phyloP scores from a whole-genome alignment of 2,797 vertebrate genomes.

The Knipowitschia caucasica region DNA sequence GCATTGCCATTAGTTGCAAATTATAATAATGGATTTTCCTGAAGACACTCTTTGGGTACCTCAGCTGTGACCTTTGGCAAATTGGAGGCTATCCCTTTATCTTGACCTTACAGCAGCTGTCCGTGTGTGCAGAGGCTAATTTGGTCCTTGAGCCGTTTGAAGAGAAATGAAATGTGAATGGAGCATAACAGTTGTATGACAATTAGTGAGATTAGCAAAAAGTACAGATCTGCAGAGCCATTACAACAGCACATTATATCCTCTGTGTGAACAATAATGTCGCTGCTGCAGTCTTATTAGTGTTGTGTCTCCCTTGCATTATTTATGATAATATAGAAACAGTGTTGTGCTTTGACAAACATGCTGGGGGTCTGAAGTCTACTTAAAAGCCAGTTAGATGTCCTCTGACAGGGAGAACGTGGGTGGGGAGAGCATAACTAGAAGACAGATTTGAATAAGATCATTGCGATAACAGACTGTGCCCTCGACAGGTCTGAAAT shows the following conservation, averaged over 20 bases:
- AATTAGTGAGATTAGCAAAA: constrained; percentile 10
- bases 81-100: constrained; percentile 50
- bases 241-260: constrained; percentile 7
- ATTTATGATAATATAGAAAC: constrained; percentile 54
- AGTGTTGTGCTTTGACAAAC: constrained; percentile 31
- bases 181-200: constrained; percentile 7
- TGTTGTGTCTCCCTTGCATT: constrained; percentile 52
- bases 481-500: neutral
- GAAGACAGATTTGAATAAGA: constrained; percentile 14
- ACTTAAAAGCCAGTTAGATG: constrained; percentile 44
- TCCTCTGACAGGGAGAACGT: constrained; percentile 33
- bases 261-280: constrained; percentile 8
- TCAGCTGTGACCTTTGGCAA: constrained; percentile 52
- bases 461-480: neutral
- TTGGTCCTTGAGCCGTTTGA: constrained; percentile 27
- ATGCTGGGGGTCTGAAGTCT: constrained; percentile 22
- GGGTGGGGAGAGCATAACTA: constrained; percentile 30
- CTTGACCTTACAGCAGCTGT: constrained; percentile 43
- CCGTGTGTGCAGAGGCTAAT: constrained; percentile 33
- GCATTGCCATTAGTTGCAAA: constrained; percentile 16
- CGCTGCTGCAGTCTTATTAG: constrained; percentile 42
- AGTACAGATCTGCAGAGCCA: constrained; percentile 15
- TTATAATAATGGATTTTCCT: constrained; percentile 41
- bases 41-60: constrained; percentile 12
- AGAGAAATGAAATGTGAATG: constrained; percentile 15